phyloP scores from a whole-genome alignment of 2,113 vertebrate genomes.

The Mesembrinibis cayennensis region DNA sequence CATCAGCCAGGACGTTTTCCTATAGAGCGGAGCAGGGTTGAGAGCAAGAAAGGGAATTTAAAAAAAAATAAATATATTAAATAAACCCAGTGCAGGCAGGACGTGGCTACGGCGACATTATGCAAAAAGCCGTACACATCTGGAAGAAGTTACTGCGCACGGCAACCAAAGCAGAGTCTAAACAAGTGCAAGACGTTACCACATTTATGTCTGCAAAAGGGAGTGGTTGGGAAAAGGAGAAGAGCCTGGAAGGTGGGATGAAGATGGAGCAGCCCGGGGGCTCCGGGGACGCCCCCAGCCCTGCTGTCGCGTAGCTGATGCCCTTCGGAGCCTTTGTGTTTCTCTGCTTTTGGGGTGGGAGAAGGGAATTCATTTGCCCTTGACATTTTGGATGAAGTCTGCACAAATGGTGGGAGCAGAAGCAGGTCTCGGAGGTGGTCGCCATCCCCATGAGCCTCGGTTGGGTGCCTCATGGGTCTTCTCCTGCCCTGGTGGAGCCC shows the following conservation, averaged over 20 bases:
- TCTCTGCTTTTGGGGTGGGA: not conserved
- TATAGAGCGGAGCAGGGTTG: not conserved
- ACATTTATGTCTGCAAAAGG: not conserved
- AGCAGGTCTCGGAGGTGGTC: not conserved
- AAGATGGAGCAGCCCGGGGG: not conserved
- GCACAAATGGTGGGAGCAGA: fast-evolving
- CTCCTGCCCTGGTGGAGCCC: not conserved
- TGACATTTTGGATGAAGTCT: fast-evolving
- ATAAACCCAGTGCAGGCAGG: not conserved
- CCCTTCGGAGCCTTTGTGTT: fast-evolving
- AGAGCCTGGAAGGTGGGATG: not conserved
- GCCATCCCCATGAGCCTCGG: fast-evolving
- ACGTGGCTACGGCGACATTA: not conserved
- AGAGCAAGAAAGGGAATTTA: not conserved
- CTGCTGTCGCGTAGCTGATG: fast-evolving
- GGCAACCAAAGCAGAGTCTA: not conserved
- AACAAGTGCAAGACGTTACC: constrained; percentile 34
- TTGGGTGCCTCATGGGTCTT: fast-evolving
- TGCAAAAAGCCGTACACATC: constrained; percentile 39
- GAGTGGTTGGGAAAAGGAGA: not conserved
- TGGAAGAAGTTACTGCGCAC: constrained; percentile 25
- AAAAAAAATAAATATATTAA: not conserved
- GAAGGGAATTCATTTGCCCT: fast-evolving
- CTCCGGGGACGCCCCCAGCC: fast-evolving
- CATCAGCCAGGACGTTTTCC: not conserved